Conservation (phyloP, 1,140 invertebrate genomes). For the Heliothis virescens region DNA sequence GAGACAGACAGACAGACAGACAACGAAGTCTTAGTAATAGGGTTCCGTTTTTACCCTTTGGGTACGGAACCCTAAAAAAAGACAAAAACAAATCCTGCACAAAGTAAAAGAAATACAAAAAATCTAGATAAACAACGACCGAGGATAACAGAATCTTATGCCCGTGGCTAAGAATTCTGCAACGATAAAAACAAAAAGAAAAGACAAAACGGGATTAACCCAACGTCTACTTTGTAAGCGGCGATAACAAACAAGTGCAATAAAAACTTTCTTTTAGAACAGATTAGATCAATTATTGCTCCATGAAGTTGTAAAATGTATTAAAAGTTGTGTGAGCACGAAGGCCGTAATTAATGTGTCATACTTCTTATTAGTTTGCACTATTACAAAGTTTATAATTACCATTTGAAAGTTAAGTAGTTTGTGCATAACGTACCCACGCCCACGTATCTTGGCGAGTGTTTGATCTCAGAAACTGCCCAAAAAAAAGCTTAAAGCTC, state of each 20-base stretch:
- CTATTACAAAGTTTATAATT: background rate
- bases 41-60: too few relatives aligned
- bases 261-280: slow-evolving; percentile 18
- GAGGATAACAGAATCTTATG: background rate
- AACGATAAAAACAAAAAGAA: background rate
- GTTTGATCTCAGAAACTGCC: too few relatives aligned
- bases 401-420: background rate
- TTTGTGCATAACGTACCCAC: too few relatives aligned
- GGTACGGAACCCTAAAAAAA: too few relatives aligned
- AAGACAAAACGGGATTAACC: slow-evolving; percentile 10
- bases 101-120: background rate
- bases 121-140: background rate
- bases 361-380: background rate
- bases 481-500: too few relatives aligned
- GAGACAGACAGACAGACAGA: too few relatives aligned
- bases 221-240: background rate
- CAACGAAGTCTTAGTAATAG: too few relatives aligned
- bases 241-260: slow-evolving; percentile 18
- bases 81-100: too few relatives aligned
- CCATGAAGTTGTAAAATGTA: slow-evolving; percentile 18
- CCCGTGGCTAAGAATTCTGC: background rate
- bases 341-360: slow-evolving; percentile 3
- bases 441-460: too few relatives aligned
- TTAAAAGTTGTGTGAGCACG: background rate
- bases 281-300: slow-evolving; percentile 1